Base-by-base conservation (phyloP, 2,113 vertebrate species). In the Sylvicapra grimmia region DNA sequence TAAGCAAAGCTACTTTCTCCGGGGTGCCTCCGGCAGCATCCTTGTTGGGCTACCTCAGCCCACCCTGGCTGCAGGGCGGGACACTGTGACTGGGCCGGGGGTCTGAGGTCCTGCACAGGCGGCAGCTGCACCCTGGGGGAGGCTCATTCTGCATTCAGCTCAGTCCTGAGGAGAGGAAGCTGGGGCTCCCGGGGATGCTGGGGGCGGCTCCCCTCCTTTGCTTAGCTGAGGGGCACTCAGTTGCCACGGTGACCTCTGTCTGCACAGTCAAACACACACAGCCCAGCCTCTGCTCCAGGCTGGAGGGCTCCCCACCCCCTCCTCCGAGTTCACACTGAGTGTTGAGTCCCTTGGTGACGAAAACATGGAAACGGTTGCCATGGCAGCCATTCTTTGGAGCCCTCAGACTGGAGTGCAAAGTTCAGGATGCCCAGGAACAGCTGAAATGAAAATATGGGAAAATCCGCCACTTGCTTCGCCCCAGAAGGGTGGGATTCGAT, bases 331-430 rank as follows among this genome's bases (percentile, higher is more conserved):
- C 98, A 98, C 96, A 94, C 90, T 87, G 97, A 97, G 97, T 97
- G 96, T 96, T 97, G 93, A 98, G 98, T 99, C 98, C 98, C 98
- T 97, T 97, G 92, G 96, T 98, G 98, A 98, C 93, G 88, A 97
- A 98, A 97, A 99, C 99, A 99, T 99, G 98, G 99, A 98, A 99
- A 99, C 98, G 54, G 99, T 99, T 99, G 97, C 98, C 97, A 98
- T 98, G 98, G 98, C 97, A 98, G 96, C 97, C 89, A 95, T 97
- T 98, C 97, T 97, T 98, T 97, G 94, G 97, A 92, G 95, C 93
- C 91, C 80, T 97, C 89, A 94, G 95, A 97, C 92, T 84, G 84
- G 90, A 97, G 98, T 97, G 97, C 98, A 98, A 84, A 98, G 99
- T 98, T 99, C 98, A 98, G 97, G 97, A 98, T 98, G 92, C 97